These are phyloP conservation scores for Pocillopora meandrina DNA, from an alignment of 92 coral and sea anemone species.

Conservation along the genomic window DNA sequence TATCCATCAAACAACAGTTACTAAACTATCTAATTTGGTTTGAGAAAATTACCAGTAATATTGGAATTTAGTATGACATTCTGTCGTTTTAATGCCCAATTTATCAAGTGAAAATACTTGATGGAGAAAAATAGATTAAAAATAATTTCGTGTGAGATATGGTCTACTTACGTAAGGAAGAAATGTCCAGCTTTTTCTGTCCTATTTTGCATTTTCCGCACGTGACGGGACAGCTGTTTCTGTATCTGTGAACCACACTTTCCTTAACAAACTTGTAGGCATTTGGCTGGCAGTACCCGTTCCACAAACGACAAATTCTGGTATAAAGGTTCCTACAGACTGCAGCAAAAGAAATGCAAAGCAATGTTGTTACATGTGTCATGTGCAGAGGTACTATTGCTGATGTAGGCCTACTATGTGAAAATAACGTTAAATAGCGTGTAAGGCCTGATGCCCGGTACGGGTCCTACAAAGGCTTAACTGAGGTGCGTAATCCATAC, in stretches of 20 bases:
- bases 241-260: conserved; percentile 21
- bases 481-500: neutral
- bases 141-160: neutral
- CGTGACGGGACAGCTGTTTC: conserved; percentile 29
- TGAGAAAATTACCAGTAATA: too few relatives aligned
- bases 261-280: conserved; percentile 26
- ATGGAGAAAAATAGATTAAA: neutral
- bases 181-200: conserved; percentile 4
- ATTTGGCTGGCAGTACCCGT: conserved; percentile 24
- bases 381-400: too few relatives aligned
- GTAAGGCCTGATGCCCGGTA: too few relatives aligned
- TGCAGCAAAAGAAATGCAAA: neutral
- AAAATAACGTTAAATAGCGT: neutral
- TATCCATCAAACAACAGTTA: too few relatives aligned
- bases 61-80: too few relatives aligned
- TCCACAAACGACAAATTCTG: conserved; percentile 23
- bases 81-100: too few relatives aligned
- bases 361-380: neutral
- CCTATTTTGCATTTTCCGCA: conserved; percentile 23
- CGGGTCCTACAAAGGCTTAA: too few relatives aligned
- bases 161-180: conserved; percentile 3
- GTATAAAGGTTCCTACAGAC: conserved; percentile 27
- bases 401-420: too few relatives aligned
- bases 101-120: too few relatives aligned
- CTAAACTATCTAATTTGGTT: too few relatives aligned